Evolutionary conservation across 92 coral and sea anemone genomes (phyloP).

Genomic region (Palythoa grandiflora): DNA sequence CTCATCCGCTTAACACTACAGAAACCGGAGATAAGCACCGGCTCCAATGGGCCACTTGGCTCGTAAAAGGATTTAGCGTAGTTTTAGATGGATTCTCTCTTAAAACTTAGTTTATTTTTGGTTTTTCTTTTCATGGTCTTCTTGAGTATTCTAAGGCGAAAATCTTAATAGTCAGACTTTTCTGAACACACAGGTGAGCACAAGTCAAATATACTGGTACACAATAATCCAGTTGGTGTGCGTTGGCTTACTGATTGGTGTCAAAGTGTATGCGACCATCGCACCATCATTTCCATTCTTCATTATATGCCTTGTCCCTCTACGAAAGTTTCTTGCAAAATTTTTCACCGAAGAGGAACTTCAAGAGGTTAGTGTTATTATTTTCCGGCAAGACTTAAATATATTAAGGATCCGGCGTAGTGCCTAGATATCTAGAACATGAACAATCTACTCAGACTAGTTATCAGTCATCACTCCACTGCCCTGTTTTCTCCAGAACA

Average conservation of each 20-base stretch:
- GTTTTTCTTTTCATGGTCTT: too few species aligned
- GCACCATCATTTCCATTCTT: conserved; percentile 97
- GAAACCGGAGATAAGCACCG: too few species aligned
- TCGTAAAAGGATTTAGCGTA: too few species aligned
- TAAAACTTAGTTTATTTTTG: too few species aligned
- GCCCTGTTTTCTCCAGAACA: too few species aligned
- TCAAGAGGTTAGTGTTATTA: conserved; percentile 75
- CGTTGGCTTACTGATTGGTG: conserved; percentile 70
- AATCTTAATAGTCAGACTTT: background rate
- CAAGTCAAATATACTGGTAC: conserved; percentile 75
- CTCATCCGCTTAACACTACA: too few species aligned
- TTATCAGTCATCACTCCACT: too few species aligned
- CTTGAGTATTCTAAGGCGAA: background rate
- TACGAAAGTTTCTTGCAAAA: conserved; percentile 74
- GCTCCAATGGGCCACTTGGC: too few species aligned
- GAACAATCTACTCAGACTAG: too few species aligned
- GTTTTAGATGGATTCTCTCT: too few species aligned
- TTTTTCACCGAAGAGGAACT: conserved; percentile 82
- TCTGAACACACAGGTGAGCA: conserved; percentile 74
- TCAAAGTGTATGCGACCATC: conserved; percentile 73
- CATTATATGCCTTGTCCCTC: conserved; percentile 92
- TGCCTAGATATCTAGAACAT: too few species aligned
- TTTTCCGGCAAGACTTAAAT: background rate
- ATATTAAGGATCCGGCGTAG: too few species aligned
- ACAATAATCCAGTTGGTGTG: conserved; percentile 85